phyloP scores from a whole-genome alignment of 92 coral and sea anemone species.

The Epizoanthus ramosus region DNA sequence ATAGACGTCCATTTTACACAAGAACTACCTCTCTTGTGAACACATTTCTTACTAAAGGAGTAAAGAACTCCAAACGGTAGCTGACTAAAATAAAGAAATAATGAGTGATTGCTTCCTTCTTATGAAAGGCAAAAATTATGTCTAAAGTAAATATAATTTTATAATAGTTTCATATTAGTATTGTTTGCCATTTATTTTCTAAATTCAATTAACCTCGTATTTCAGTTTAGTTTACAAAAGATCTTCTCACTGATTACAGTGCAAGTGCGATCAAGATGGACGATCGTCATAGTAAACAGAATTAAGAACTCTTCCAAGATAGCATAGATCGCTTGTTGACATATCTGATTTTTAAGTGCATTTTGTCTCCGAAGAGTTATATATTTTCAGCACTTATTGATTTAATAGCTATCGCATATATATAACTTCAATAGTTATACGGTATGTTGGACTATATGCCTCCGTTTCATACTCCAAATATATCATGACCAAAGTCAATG shows the following conservation, averaged over 20 bases:
- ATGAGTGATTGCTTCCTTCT: background rate
- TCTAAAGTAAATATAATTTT: conserved; percentile 19
- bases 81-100: background rate
- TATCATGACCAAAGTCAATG: too few relatives aligned
- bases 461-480: too few relatives aligned
- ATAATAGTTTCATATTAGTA: conserved; percentile 31
- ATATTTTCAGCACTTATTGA: too few relatives aligned
- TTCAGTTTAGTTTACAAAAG: conserved; percentile 48
- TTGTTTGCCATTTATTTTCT: conserved; percentile 53
- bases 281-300: conserved; percentile 22
- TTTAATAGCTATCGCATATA: too few relatives aligned
- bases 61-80: background rate
- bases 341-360: background rate
- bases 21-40: too few relatives aligned
- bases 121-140: too few relatives aligned
- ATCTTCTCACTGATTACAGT: conserved; percentile 18
- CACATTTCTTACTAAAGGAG: too few relatives aligned
- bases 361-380: too few relatives aligned
- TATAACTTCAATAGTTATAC: too few relatives aligned
- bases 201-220: conserved; percentile 64
- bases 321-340: conserved; percentile 11
- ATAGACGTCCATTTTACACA: too few relatives aligned
- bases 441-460: too few relatives aligned
- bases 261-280: conserved; percentile 14
- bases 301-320: conserved; percentile 6